Conservation (phyloP, 2,113 vertebrate species). For the Zeus faber region DNA sequence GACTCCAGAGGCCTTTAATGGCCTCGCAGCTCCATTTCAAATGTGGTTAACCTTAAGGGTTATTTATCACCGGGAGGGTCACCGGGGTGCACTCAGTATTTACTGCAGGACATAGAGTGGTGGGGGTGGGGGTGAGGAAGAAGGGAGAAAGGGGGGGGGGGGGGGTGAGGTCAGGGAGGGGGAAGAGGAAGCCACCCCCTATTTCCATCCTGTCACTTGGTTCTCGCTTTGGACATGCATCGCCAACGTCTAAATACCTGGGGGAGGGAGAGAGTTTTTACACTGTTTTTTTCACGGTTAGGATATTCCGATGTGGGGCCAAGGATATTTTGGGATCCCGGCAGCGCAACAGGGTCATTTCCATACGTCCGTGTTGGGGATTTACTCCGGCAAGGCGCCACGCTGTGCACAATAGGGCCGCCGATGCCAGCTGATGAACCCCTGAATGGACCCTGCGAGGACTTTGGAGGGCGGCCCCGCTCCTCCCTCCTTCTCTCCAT, state of each 20-base stretch:
- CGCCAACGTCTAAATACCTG: no score
- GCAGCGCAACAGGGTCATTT: slow-evolving; percentile 41
- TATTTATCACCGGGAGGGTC: slow-evolving; percentile 74
- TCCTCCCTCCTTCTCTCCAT: slow-evolving; percentile 42
- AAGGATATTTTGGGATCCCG: slow-evolving; percentile 33
- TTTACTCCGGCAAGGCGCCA: slow-evolving; percentile 34
- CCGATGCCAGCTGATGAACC: slow-evolving; percentile 59
- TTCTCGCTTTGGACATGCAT: no score
- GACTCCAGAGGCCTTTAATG: slow-evolving; percentile 71
- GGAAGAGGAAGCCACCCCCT: slow-evolving; percentile 42
- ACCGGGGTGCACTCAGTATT: slow-evolving; percentile 65
- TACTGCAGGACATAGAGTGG: slow-evolving; percentile 67
- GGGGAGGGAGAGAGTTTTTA: no score
- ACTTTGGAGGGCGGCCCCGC: slow-evolving; percentile 47
- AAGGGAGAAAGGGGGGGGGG: slow-evolving; percentile 9
- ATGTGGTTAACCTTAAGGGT: slow-evolving; percentile 73
- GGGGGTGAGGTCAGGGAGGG: neutral
- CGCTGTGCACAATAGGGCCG: slow-evolving; percentile 45
- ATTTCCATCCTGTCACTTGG: no score
- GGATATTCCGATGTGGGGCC: neutral
- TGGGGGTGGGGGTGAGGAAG: slow-evolving; percentile 24
- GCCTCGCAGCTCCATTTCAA: slow-evolving; percentile 73
- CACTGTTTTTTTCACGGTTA: no score
- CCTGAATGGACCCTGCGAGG: slow-evolving; percentile 53
- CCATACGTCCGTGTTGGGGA: slow-evolving; percentile 36